Percentiles rank a stretch among this genome's conserved stretches.
phyloP scores from a whole-genome alignment of 23 tunicate species.

The Oikopleura albicans region DNA sequence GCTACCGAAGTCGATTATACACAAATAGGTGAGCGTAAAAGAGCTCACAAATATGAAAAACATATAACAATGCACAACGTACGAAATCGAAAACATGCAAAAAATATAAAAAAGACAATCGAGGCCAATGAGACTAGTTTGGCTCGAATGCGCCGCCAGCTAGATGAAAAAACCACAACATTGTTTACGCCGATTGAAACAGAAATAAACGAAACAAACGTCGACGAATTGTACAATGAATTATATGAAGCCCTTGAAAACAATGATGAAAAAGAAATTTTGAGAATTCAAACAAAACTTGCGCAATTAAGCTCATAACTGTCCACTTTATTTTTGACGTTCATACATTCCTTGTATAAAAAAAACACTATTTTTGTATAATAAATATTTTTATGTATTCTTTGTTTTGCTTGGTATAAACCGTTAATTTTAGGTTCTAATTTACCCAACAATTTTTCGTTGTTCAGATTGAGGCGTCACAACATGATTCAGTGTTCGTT shows the following conservation, averaged over 20 bases:
- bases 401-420: too few species aligned
- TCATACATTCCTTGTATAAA: too few species aligned
- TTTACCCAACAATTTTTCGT: too few species aligned
- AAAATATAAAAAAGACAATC: background rate
- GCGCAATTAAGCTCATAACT: too few species aligned
- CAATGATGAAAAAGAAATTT: background rate
- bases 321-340: too few species aligned
- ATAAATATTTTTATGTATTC: too few species aligned
- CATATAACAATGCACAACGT: background rate
- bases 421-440: too few species aligned
- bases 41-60: background rate
- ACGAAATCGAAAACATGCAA: background rate
- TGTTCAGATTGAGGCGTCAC: too few species aligned
- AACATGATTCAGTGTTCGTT: too few species aligned
- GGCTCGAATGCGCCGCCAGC: background rate
- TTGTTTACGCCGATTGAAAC: background rate
- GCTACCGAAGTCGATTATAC: background rate
- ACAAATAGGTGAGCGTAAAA: background rate
- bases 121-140: background rate
- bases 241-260: background rate
- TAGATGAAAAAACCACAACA: background rate
- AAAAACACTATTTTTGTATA: too few species aligned
- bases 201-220: background rate
- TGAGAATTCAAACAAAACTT: background rate
- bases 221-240: background rate